Conservation (phyloP, 23 tunicate species). For the Trididemnum clinides region DNA sequence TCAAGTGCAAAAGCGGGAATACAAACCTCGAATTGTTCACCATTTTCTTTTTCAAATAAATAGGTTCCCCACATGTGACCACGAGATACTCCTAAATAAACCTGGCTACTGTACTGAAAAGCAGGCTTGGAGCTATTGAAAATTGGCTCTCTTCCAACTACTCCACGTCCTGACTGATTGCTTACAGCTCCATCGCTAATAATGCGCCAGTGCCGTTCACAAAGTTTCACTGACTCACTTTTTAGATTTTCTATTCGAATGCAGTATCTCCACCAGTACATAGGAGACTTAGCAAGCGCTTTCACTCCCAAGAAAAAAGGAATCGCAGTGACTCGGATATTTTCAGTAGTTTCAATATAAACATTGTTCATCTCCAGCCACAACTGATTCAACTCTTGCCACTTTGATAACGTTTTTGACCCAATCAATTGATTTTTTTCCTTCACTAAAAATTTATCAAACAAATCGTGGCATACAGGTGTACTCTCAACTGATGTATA, state of each 20-base stretch:
- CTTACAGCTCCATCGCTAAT: conserved; percentile 90
- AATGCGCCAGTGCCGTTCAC: conserved; percentile 90
- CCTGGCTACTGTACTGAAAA: conserved; percentile 87
- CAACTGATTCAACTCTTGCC: conserved; percentile 78
- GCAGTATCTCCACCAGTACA: conserved; percentile 85
- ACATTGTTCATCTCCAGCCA: conserved; percentile 85
- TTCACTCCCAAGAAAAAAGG: conserved; percentile 87
- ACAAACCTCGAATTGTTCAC: conserved; percentile 75
- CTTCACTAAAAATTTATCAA: conserved; percentile 55
- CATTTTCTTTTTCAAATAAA: conserved; percentile 71
- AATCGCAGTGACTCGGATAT: conserved; percentile 85
- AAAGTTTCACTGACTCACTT: conserved; percentile 34
- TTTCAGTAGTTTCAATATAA: conserved; percentile 79
- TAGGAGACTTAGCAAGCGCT: neutral
- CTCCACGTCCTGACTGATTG: conserved; percentile 85
- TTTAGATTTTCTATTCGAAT: conserved; percentile 82
- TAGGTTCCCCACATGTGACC: conserved; percentile 95
- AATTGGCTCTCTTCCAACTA: conserved; percentile 88
- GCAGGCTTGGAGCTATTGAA: conserved; percentile 67
- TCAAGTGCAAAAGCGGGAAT: conserved; percentile 85
- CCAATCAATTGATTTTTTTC: conserved; percentile 19
- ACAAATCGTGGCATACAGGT: conserved; percentile 76
- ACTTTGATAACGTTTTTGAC: conserved; percentile 54
- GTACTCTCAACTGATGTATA: conserved; percentile 76
- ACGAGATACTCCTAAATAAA: conserved; percentile 65